Conservation (phyloP, 2,797 vertebrate genomes). For the Vespertilio murinus region DNA sequence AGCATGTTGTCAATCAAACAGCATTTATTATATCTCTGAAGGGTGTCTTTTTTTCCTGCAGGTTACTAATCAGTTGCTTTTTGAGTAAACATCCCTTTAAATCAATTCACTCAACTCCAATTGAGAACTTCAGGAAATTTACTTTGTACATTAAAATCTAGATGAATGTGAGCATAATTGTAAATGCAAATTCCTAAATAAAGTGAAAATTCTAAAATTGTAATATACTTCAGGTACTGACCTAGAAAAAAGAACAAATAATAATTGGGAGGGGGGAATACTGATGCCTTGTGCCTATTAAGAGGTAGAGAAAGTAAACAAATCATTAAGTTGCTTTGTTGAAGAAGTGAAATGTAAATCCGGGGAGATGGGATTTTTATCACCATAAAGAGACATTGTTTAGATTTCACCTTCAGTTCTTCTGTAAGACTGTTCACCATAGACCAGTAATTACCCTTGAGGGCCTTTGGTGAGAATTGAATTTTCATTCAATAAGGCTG, state of each 20-base stretch:
- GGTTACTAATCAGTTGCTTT: background rate
- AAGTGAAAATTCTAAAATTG: background rate
- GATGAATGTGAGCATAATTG: background rate
- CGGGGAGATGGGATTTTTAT: slow-evolving; percentile 48
- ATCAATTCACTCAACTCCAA: background rate
- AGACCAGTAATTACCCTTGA: slow-evolving; percentile 67
- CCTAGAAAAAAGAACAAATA: background rate
- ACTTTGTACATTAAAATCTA: background rate
- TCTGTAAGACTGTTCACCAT: slow-evolving; percentile 64
- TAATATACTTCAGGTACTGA: background rate
- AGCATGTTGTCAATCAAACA: background rate
- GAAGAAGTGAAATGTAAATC: slow-evolving; percentile 53
- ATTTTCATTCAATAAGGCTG: slow-evolving; percentile 74
- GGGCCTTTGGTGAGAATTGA: slow-evolving; percentile 71
- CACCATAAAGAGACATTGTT: slow-evolving; percentile 60
- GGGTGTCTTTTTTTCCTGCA: background rate
- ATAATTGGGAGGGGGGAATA: background rate
- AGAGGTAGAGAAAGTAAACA: slow-evolving; percentile 53
- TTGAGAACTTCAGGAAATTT: background rate
- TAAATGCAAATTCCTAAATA: background rate
- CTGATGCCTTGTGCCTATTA: background rate
- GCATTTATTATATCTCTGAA: background rate
- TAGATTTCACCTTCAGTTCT: slow-evolving; percentile 70
- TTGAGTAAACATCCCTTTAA: background rate
- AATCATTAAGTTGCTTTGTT: slow-evolving; percentile 44